Conservation (phyloP, 2,797 vertebrate species). For the Macrochelys suwanniensis region DNA sequence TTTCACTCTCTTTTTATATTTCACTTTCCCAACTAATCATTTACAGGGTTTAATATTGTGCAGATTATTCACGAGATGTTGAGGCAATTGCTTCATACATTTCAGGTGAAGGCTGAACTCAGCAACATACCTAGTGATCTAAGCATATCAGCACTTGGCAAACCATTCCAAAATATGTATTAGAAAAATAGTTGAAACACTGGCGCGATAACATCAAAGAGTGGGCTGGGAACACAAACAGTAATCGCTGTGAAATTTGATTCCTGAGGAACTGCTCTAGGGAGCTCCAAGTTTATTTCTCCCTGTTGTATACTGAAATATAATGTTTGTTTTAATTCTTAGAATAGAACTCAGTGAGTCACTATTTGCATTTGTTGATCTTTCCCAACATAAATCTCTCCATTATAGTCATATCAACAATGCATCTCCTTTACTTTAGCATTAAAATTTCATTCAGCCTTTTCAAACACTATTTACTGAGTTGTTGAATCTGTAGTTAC, state of each 20-base stretch:
- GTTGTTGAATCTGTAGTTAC: conserved; percentile 16
- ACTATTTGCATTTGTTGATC: conserved; percentile 74
- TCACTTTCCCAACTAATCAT: not conserved
- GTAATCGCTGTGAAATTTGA: conserved; percentile 71
- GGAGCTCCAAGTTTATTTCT: conserved; percentile 62
- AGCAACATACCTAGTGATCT: conserved; percentile 20
- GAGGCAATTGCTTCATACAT: conserved; percentile 31
- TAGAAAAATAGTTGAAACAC: conserved; percentile 64
- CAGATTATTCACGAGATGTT: conserved; percentile 35
- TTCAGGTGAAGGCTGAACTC: conserved; percentile 51
- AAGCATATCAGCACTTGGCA: conserved; percentile 53
- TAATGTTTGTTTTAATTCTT: conserved; percentile 65
- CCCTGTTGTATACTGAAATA: conserved; percentile 59
- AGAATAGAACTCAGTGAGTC: conserved; percentile 43
- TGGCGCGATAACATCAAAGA: conserved; percentile 72
- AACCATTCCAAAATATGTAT: conserved; percentile 46
- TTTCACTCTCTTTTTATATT: conserved; percentile 4
- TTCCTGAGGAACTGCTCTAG: conserved; percentile 61
- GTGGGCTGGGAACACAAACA: conserved; percentile 57
- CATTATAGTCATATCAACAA: conserved; percentile 54
- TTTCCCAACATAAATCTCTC: conserved; percentile 73
- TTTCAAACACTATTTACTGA: conserved; percentile 3
- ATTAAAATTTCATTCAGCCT: conserved; percentile 41
- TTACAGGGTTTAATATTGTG: not conserved
- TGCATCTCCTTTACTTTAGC: conserved; percentile 54